Conservation (phyloP, 2,113 vertebrate genomes). For the Syrrhaptes paradoxus region DNA sequence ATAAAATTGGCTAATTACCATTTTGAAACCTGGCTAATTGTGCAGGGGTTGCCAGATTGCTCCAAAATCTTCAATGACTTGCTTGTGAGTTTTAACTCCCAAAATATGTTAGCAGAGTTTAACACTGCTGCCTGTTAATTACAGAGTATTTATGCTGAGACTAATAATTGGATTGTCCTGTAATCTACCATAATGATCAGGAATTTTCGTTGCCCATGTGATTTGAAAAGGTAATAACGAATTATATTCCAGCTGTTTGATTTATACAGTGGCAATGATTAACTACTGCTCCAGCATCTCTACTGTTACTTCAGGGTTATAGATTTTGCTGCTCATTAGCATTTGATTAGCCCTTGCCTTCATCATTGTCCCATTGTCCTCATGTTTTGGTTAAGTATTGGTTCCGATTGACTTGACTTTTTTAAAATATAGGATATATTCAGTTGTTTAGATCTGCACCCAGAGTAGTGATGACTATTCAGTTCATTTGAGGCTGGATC, state of each 20-base stretch:
- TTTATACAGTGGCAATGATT: not conserved
- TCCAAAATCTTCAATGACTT: not conserved
- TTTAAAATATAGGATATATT: not conserved
- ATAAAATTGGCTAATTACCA: not conserved
- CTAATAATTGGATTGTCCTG: conserved; percentile 3
- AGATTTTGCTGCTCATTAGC: not conserved
- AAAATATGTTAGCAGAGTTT: not conserved
- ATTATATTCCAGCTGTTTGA: not conserved
- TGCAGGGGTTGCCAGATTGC: not conserved
- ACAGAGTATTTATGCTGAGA: not conserved
- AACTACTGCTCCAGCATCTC: not conserved
- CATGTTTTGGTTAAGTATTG: not conserved
- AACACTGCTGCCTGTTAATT: not conserved
- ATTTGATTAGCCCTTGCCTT: not conserved
- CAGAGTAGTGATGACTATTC: not conserved
- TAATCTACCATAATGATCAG: conserved; percentile 19
- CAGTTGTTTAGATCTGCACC: not conserved
- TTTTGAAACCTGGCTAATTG: not conserved
- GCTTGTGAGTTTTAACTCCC: not conserved
- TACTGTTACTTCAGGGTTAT: not conserved
- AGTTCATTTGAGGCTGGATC: not conserved
- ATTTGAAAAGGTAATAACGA: not conserved
- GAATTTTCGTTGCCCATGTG: not conserved
- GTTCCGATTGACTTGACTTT: not conserved
- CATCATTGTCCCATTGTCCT: not conserved